Conservation (phyloP, 1,140 invertebrate genomes). For the Leptestheria dahalacensis region DNA sequence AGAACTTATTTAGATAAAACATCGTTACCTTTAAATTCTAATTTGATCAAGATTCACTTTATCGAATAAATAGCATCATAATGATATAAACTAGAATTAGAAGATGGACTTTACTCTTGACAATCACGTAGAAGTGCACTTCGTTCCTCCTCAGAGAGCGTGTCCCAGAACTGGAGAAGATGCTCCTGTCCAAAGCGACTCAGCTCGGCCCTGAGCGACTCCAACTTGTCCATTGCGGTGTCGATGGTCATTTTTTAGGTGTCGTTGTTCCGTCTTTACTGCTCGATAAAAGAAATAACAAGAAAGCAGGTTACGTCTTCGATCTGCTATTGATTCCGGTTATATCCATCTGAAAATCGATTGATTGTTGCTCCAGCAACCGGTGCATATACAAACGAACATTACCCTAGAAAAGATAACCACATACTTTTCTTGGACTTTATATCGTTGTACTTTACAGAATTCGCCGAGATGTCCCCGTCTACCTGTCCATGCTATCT, state of each 20-base stretch:
- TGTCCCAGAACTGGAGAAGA: constrained; percentile 66
- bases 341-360: neutral
- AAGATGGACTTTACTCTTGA: constrained; percentile 3
- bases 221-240: constrained; percentile 17
- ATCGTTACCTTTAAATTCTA: too few species aligned
- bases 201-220: constrained; percentile 26
- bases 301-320: too few species aligned
- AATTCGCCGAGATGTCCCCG: too few species aligned
- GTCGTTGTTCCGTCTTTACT: neutral
- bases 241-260: neutral
- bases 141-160: constrained; percentile 44
- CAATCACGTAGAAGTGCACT: neutral
- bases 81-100: neutral
- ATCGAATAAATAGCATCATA: neutral
- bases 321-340: too few species aligned
- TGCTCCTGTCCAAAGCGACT: constrained; percentile 52
- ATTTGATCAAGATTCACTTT: too few species aligned
- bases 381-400: neutral
- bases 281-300: too few species aligned
- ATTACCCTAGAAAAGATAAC: neutral
- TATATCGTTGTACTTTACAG: too few species aligned
- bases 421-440: neutral
- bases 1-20: too few species aligned
- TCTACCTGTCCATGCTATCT: too few species aligned
- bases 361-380: neutral